Percentiles rank a stretch among this genome's conserved stretches.
phyloP scores from a whole-genome alignment of 2,888 invertebrate species.

The Xestia c-nigrum region DNA sequence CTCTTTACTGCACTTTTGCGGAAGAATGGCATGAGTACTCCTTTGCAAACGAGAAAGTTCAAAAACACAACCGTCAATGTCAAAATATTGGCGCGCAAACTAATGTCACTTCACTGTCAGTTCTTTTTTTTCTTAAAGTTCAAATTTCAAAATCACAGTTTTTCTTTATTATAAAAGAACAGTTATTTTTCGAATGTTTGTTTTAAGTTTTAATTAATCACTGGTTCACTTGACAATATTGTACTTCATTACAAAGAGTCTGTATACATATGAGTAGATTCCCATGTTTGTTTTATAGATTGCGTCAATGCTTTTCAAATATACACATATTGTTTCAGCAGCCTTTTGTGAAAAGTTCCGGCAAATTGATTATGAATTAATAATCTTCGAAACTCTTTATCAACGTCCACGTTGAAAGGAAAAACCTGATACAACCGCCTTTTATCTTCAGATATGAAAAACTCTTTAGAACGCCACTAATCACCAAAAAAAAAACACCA shows the following conservation, averaged over 20 bases:
- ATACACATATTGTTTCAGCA: conserved; percentile 48
- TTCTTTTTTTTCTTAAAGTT: conserved; percentile 24
- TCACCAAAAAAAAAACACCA: conserved; percentile 19
- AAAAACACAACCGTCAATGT: conserved; percentile 54
- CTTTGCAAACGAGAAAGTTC: conserved; percentile 71
- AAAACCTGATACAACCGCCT: conserved; percentile 5
- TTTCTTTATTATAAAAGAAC: conserved; percentile 9
- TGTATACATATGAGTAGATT: conserved; percentile 86
- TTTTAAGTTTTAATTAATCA: conserved; percentile 28
- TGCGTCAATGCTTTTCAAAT: conserved; percentile 45
- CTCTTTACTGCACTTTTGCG: conserved; percentile 78
- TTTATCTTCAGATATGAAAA: conserved; percentile 18
- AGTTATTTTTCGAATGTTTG: conserved; percentile 32
- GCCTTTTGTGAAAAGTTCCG: neutral
- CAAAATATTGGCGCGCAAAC: conserved; percentile 47
- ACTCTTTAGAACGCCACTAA: conserved; percentile 8
- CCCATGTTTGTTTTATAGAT: conserved; percentile 78
- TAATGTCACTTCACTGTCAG: conserved; percentile 37
- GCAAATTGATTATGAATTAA: conserved; percentile 20
- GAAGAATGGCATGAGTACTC: conserved; percentile 88
- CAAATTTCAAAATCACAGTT: conserved; percentile 16
- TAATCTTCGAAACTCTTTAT: conserved; percentile 6
- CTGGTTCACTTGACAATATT: conserved; percentile 70
- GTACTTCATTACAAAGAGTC: conserved; percentile 84
- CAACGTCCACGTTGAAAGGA: neutral